Conservation (phyloP, 2,113 vertebrate species). For the Myanophis thanlyinensis region DNA sequence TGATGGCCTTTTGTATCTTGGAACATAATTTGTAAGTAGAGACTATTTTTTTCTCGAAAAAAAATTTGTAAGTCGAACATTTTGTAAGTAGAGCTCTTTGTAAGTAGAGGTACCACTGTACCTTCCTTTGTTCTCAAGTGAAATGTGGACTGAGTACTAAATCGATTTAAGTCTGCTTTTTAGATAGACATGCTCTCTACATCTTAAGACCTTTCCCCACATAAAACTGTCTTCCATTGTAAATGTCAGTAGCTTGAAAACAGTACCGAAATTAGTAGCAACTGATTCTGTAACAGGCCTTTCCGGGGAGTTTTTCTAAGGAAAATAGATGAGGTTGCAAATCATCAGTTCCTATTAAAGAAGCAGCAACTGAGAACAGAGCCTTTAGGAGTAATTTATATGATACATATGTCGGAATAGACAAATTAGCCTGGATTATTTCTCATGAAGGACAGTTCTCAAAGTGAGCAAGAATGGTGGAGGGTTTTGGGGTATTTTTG, state of each 20-base stretch:
- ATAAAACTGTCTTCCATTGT: background rate
- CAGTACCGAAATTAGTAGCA: background rate
- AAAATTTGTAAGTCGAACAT: too few species aligned
- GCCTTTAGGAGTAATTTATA: conserved; percentile 47
- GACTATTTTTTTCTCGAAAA: too few species aligned
- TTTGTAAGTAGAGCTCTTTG: too few species aligned
- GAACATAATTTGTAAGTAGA: too few species aligned
- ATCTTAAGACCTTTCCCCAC: background rate
- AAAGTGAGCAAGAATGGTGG: background rate
- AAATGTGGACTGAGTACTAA: background rate
- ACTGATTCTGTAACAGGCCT: background rate
- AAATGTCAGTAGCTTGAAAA: background rate
- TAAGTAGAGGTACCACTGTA: too few species aligned
- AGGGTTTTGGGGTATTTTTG: conserved; percentile 13
- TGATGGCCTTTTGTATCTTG: too few species aligned
- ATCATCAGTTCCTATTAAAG: conserved; percentile 43
- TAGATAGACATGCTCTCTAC: background rate
- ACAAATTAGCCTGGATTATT: conserved; percentile 50
- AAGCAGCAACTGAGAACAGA: conserved; percentile 56
- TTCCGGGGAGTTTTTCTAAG: background rate
- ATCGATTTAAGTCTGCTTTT: background rate
- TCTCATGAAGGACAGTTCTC: conserved; percentile 48
- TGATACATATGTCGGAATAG: conserved; percentile 52
- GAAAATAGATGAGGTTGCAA: conserved; percentile 42
- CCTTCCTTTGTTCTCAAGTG: background rate